Base-by-base conservation (phyloP, 2,113 vertebrate genomes). In the Cervus canadensis region DNA sequence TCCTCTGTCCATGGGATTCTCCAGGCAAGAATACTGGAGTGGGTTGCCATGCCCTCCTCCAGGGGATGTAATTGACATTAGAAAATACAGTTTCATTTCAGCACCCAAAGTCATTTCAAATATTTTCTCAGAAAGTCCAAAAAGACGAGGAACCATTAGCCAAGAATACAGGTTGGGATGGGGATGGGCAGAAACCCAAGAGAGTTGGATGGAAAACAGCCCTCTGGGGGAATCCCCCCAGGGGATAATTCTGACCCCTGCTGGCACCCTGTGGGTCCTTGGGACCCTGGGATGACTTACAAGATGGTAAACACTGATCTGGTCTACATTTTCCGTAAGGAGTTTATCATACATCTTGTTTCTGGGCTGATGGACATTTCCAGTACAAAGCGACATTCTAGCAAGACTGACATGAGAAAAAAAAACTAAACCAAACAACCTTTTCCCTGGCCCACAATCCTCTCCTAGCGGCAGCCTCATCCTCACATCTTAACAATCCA, bases 41-140 rank as follows among this genome's bases (percentile, higher is more conserved):
- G 67, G n/a, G 36, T 11, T 71, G 9, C 67, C 67, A 71, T 71
- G 67, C 19, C 67, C 5, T 71, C 67, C 10, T 71, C 67, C 67
- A 40, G 19, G 67, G 67, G n/a, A 12, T 40, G 25, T 62, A 10
- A 33, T 7, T 23, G 54, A 59, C 33, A 21, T 12, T 23, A 81
- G 59, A 64, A 93, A 62, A 45, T 85, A 28, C 92, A 87, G 36
- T 43, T 36, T 87, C 11, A 45, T 25, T 2, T 71, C 33, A 59
- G 33, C 45, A 43, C 26, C 93, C 21, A 64, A 59, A 56, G 52
- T 60, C 48, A 48, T 54, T 78, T 54, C 83, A 89, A 28, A 67
- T 43, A 89, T 89, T 89, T 88, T 82, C 86, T 96, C 33, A 62
- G 76, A 67, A 76, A 83, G 26, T 48, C 91, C 40, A 25, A 26